These are phyloP conservation scores for Ciconia nigra DNA, from an alignment of 2,797 vertebrate species.

Conservation along the genomic window DNA sequence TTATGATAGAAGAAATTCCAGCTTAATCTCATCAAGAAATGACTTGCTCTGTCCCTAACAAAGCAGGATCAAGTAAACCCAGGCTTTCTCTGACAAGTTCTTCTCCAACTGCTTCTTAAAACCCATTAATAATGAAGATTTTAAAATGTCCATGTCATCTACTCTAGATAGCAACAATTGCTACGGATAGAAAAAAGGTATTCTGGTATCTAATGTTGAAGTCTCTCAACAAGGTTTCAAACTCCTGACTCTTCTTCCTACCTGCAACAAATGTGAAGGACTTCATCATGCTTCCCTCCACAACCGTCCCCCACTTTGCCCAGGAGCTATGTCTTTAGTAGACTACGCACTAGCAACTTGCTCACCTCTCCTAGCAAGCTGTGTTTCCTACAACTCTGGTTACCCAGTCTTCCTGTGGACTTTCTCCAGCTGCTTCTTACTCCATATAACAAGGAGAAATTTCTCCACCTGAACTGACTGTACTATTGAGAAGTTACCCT, in stretches of 20 bases:
- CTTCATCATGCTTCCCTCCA: neutral
- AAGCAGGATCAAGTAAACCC: neutral
- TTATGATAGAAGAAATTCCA: neutral
- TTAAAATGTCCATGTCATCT: neutral
- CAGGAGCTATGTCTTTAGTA: rapidly evolving
- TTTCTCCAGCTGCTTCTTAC: neutral
- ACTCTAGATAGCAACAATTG: neutral
- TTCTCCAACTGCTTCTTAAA: neutral
- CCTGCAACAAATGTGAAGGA: rapidly evolving
- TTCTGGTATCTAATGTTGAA: rapidly evolving
- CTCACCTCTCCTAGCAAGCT: rapidly evolving
- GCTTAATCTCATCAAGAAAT: neutral
- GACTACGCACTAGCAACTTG: rapidly evolving
- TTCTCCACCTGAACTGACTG: neutral
- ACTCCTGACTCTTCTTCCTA: neutral
- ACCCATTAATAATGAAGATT: neutral
- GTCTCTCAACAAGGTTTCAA: neutral
- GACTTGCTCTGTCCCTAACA: neutral
- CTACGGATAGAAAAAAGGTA: neutral
- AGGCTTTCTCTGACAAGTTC: neutral
- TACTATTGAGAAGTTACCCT: neutral
- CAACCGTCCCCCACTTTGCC: neutral
- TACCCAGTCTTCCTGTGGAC: no score
- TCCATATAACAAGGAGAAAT: neutral
- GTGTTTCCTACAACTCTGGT: rapidly evolving